Percentiles rank a stretch among this genome's conserved stretches.
phyloP scores from a whole-genome alignment of 2,113 vertebrate genomes.

The Peromyscus polionotus region DNA sequence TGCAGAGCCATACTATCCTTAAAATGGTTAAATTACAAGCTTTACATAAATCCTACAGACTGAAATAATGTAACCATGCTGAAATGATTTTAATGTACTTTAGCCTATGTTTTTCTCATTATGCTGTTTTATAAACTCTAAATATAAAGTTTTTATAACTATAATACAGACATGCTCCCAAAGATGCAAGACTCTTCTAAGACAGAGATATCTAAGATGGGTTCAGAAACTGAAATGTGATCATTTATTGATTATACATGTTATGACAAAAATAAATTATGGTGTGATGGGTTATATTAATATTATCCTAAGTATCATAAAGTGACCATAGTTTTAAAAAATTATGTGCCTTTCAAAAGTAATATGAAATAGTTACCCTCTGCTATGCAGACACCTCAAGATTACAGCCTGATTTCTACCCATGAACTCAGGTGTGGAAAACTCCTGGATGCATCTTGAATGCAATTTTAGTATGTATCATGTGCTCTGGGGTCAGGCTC shows the following conservation, averaged over 20 bases:
- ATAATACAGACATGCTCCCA: not conserved
- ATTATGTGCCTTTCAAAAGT: not conserved
- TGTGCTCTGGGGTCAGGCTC: not conserved
- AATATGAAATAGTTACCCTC: not conserved
- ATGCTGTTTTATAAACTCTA: constrained; percentile 46
- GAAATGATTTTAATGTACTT: constrained; percentile 65
- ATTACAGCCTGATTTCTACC: constrained; percentile 26
- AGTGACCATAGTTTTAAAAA: constrained; percentile 14
- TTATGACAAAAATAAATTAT: constrained; percentile 56
- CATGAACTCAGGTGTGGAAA: constrained; percentile 10
- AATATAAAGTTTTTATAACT: constrained; percentile 53
- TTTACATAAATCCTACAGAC: constrained; percentile 59
- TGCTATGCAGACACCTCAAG: constrained; percentile 14
- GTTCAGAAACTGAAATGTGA: constrained; percentile 49
- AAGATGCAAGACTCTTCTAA: constrained; percentile 24
- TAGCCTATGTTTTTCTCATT: constrained; percentile 67
- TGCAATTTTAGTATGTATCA: not conserved
- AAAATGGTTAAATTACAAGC: constrained; percentile 53
- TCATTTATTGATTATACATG: not conserved
- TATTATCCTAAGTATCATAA: constrained; percentile 29
- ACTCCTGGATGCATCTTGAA: not conserved
- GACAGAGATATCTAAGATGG: not conserved
- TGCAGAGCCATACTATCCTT: not conserved
- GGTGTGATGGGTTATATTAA: not conserved
- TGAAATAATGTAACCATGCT: constrained; percentile 48